These are phyloP conservation scores for Agelas oroides DNA, from an alignment of 37 sponge, comb jelly and placozoan genomes.

Conservation along the genomic window DNA sequence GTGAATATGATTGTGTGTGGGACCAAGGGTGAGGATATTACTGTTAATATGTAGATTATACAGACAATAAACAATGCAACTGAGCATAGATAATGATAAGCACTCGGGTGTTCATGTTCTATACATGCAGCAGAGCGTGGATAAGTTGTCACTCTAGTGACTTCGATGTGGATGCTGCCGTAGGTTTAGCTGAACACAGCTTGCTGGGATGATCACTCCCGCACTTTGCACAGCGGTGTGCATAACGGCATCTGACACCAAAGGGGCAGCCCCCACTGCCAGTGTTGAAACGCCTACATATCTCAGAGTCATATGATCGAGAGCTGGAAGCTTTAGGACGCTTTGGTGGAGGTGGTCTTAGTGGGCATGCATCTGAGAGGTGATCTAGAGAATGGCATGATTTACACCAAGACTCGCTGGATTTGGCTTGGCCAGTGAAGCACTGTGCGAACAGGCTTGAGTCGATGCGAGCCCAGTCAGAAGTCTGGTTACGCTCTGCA, in stretches of 20 bases:
- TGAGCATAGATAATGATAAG: no score
- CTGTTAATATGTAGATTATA: no score
- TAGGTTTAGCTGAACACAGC: no score
- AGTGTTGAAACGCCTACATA: neutral
- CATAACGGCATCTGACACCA: neutral
- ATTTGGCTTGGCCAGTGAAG: neutral
- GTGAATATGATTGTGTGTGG: neutral
- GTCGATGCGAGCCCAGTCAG: neutral
- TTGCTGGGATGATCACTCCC: neutral
- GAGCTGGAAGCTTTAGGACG: no score
- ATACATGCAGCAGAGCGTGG: neutral
- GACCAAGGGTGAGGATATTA: neutral
- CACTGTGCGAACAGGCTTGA: neutral
- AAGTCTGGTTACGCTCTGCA: neutral
- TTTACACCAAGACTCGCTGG: conserved; percentile 1
- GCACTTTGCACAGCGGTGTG: neutral
- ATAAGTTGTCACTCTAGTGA: neutral
- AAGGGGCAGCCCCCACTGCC: neutral
- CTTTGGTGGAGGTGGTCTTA: no score
- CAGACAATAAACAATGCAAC: no score
- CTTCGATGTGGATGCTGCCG: neutral
- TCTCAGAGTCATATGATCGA: no score
- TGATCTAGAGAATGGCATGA: conserved; percentile 16
- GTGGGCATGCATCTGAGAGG: neutral
- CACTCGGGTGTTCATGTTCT: no score